Evolutionary conservation across 2,888 invertebrate genomes (phyloP), one percentile per base, ranked within the genome.

Genomic region (Mythimna vitellina): DNA sequence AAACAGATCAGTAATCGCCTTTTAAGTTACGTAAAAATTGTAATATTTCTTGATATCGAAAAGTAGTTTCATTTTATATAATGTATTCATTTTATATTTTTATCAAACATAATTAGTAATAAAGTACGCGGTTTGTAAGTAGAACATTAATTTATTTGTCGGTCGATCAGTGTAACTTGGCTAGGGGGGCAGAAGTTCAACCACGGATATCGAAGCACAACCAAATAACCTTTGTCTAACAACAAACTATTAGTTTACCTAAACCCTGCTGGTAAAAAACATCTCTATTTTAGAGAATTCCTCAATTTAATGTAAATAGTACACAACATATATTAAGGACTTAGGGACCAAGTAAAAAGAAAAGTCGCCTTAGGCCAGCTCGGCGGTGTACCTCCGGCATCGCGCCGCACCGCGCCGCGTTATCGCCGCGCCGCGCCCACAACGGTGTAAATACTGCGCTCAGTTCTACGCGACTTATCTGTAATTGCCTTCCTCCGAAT

Each of bases 401-500:
- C n/a, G 35, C 58, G 60, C 14, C n/a, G 60, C 35, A 7, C 14
- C 60, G 12, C 60, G 57, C 73, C 46, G 65, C 53, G 62, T 49
- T 46, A 62, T 80, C 84, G 76, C 73, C 81, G 80, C 80, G 73
- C 73, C 81, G 87, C 89, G 88, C 92, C 92, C 92, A 92, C 90
- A 93, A 92, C 92, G 92, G 91, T 91, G 95, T 94, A 95, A 95
- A 96, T 95, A 95, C 92, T 89, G 85, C 87, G 89, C 94, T 93
- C 93, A 94, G 93, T 95, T 90, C 92, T 90, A 88, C 91, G 88
- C 89, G 95, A 95, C 96, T 96, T 96, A 96, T 96, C 96, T 96
- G 90, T 96, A 96, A 96, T 96, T 96, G 96, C 96, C 93, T 94
- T 93, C 93, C 91, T 93, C 92, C 92, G 93, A 96, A 95, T 95